Evolutionary conservation across 2,113 vertebrate species (phyloP).

Genomic region (Poeciliopsis prolifica): DNA sequence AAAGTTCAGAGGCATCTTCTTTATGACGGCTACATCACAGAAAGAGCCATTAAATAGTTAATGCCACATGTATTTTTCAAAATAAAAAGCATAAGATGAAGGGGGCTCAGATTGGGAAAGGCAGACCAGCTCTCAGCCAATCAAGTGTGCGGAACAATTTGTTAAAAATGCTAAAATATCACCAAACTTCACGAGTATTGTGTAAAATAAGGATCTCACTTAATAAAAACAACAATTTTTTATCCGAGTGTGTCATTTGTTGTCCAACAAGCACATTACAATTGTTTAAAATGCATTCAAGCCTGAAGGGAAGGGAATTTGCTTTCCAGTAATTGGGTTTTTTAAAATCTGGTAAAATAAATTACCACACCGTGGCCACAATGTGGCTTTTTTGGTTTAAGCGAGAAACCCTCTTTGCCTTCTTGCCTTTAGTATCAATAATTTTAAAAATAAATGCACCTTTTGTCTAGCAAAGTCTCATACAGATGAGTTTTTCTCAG

Average conservation of each 20-base stretch:
- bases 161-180: neutral
- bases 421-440: too few species aligned
- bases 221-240: neutral
- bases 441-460: too few species aligned
- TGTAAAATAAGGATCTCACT: neutral
- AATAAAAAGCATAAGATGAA: neutral
- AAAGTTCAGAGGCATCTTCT: slow-evolving; percentile 16
- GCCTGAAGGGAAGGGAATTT: neutral
- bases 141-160: neutral
- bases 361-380: neutral
- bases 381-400: neutral
- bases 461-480: too few species aligned
- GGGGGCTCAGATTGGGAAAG: neutral
- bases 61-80: neutral
- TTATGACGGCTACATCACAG: neutral
- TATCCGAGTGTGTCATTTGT: neutral
- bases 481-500: too few species aligned
- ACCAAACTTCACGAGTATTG: neutral
- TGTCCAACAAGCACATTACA: neutral
- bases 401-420: neutral
- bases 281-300: neutral
- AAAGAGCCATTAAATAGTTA: neutral
- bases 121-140: neutral
- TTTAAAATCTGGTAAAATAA: neutral
- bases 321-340: too few species aligned